phyloP scores from a whole-genome alignment of 2,888 invertebrate species.

The Perithous albicinctus region DNA sequence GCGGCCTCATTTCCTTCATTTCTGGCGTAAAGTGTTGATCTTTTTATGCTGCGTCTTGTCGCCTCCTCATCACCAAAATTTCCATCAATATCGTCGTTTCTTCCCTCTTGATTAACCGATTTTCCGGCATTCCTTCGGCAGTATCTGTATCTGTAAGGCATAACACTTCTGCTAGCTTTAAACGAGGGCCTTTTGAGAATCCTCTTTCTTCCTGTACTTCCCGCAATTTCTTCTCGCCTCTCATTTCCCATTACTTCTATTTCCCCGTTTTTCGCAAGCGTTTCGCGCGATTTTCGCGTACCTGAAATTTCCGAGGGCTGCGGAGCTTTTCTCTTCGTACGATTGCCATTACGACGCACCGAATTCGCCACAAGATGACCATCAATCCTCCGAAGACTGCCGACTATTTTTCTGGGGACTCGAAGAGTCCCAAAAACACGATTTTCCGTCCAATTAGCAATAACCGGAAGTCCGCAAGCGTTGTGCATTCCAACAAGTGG shows the following conservation, averaged over 20 bases:
- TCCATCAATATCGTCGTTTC: neutral
- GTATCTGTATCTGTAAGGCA: constrained; percentile 65
- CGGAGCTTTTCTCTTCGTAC: constrained; percentile 67
- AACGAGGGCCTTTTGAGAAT: constrained; percentile 72
- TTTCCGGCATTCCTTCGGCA: constrained; percentile 50
- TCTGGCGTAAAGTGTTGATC: constrained; percentile 81
- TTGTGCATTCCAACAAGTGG: constrained; percentile 83
- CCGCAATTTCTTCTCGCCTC: constrained; percentile 48
- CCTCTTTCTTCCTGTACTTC: constrained; percentile 50
- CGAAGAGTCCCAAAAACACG: constrained; percentile 47
- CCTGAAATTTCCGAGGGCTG: constrained; percentile 43
- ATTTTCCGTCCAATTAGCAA: constrained; percentile 72
- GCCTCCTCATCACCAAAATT: constrained; percentile 63
- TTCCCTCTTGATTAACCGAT: constrained; percentile 49
- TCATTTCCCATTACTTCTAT: constrained; percentile 19
- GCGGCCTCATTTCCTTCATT: constrained; percentile 81
- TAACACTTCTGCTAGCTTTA: constrained; percentile 69
- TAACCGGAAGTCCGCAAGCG: constrained; percentile 78
- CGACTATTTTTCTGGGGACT: constrained; percentile 40
- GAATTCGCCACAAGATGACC: constrained; percentile 31
- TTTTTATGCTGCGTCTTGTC: constrained; percentile 71
- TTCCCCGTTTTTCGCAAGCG: neutral
- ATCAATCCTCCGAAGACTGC: constrained; percentile 26
- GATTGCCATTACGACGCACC: constrained; percentile 62
- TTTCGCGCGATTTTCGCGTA: neutral